Percentiles rank a stretch among this genome's conserved stretches.
phyloP scores from a whole-genome alignment of 1,140 invertebrate genomes.

The Ericerus pela region DNA sequence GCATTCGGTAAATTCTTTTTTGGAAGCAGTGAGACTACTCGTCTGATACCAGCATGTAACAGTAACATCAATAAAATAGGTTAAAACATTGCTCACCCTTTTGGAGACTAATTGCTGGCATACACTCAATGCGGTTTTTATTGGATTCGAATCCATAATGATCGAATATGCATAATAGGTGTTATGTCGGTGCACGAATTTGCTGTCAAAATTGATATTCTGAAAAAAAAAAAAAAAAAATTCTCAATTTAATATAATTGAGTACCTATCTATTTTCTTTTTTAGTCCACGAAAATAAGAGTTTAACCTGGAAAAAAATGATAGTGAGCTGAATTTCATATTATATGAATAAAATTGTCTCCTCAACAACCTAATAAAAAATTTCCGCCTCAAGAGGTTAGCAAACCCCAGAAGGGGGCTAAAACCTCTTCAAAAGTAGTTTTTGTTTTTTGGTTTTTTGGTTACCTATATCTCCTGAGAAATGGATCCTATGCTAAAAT shows the following conservation, averaged over 20 bases:
- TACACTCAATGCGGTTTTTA: slow-evolving; percentile 80
- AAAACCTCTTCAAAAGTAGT: background rate
- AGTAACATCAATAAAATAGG: no score
- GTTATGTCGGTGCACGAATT: slow-evolving; percentile 62
- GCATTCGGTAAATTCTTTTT: no score
- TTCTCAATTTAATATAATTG: background rate
- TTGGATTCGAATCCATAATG: slow-evolving; percentile 86
- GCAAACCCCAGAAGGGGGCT: no score
- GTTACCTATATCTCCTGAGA: no score
- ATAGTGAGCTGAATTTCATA: no score
- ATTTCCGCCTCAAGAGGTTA: background rate
- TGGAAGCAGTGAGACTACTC: no score
- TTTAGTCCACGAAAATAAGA: background rate
- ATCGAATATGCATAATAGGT: slow-evolving; percentile 75
- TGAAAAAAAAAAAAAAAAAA: slow-evolving; percentile 28
- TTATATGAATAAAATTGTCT: background rate
- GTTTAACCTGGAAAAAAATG: no score
- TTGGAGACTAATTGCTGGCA: slow-evolving; percentile 75
- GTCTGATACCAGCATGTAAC: no score
- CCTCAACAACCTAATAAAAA: background rate
- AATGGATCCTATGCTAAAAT: no score
- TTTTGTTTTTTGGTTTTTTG: no score
- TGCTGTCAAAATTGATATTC: slow-evolving; percentile 65
- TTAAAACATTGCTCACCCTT: slow-evolving; percentile 47
- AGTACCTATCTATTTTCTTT: background rate